Conservation (phyloP, 2,888 invertebrate genomes). For the Xanthorhoe designata region DNA sequence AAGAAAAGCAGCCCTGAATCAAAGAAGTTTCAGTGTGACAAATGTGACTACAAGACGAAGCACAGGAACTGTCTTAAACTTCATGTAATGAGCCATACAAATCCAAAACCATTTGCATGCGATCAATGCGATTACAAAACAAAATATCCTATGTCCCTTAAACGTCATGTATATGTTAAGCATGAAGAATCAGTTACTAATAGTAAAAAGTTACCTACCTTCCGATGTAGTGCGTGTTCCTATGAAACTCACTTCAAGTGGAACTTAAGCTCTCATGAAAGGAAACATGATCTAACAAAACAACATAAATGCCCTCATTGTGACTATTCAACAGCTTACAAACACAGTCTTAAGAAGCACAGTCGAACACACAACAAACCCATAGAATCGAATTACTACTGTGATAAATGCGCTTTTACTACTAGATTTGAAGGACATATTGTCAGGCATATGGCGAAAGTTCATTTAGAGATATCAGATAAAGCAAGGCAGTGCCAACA, state of each 20-base stretch:
- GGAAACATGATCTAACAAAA: constrained; percentile 34
- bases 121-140: constrained; percentile 59
- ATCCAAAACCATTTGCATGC: constrained; percentile 56
- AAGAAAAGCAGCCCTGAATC: constrained; percentile 5
- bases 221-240: constrained; percentile 43
- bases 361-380: constrained; percentile 50
- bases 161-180: constrained; percentile 58
- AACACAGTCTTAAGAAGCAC: constrained; percentile 57
- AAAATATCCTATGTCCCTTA: constrained; percentile 58
- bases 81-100: constrained; percentile 57
- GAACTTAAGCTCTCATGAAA: constrained; percentile 54
- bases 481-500: constrained; percentile 61
- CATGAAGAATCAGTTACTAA: constrained; percentile 45
- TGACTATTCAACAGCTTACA: constrained; percentile 47
- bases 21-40: constrained; percentile 54
- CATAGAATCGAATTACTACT: constrained; percentile 48
- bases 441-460: constrained; percentile 64
- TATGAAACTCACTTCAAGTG: constrained; percentile 49
- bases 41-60: constrained; percentile 52
- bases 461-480: constrained; percentile 64
- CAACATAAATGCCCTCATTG: constrained; percentile 23
- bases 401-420: constrained; percentile 67
- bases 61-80: constrained; percentile 61
- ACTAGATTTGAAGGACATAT: constrained; percentile 69
- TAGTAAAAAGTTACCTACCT: not conserved